A percentile compares a stretch with the other conserved stretches of the same genome.
phyloP scores from a whole-genome alignment of 2,797 vertebrate genomes.

The Spea hammondii region DNA sequence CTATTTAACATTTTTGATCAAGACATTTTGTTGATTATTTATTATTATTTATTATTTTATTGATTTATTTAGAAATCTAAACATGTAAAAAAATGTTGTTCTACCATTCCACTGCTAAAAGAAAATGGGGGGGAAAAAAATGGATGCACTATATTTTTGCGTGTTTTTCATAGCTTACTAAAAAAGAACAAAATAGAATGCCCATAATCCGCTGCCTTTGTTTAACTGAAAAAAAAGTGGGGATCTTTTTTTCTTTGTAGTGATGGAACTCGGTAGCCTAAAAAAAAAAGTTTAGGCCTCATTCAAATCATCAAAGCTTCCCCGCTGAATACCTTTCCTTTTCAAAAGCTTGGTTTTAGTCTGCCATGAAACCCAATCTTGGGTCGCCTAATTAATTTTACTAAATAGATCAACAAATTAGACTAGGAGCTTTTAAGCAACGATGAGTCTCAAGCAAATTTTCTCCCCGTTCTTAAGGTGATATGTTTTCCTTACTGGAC shows the following conservation, averaged over 20 bases:
- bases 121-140: no score
- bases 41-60: no score
- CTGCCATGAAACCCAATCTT: slow-evolving; percentile 68
- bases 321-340: slow-evolving; percentile 62
- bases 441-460: slow-evolving; percentile 61
- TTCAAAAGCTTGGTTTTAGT: slow-evolving; percentile 64
- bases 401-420: slow-evolving; percentile 67
- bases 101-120: no score
- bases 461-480: slow-evolving; percentile 65
- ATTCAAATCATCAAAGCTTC: slow-evolving; percentile 66
- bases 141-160: no score
- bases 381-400: slow-evolving; percentile 66
- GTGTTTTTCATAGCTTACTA: no score
- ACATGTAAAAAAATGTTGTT: no score
- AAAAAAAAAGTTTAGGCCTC: slow-evolving; percentile 57
- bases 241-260: slow-evolving; percentile 61
- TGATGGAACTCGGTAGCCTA: slow-evolving; percentile 61
- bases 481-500: slow-evolving; percentile 65
- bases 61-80: no score
- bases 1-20: no score
- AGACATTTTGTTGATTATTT: no score
- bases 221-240: slow-evolving; percentile 59
- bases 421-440: slow-evolving; percentile 59
- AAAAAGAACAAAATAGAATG: slow-evolving; percentile 47
- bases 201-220: slow-evolving; percentile 66